phyloP scores from a whole-genome alignment of 2,888 invertebrate species.

The Cephus pulcher region DNA sequence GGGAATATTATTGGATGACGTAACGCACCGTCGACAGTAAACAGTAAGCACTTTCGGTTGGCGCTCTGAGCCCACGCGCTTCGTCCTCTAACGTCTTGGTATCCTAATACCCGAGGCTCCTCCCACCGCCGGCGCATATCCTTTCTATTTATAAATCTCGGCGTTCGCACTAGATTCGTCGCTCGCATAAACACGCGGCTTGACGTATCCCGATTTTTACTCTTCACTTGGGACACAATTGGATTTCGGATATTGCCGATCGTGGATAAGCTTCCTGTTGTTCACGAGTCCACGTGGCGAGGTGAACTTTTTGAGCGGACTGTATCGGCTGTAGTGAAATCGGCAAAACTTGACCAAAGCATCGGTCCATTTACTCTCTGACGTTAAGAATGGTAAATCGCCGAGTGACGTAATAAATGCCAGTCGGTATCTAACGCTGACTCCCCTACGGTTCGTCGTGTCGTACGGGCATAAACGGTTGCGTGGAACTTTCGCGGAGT shows the following conservation, averaged over 20 bases:
- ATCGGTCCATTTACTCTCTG: neutral
- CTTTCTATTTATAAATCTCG: slow-evolving; percentile 31
- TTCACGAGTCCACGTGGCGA: neutral
- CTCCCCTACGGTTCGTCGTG: neutral
- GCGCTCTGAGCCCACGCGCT: neutral
- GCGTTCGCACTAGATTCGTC: slow-evolving; percentile 50
- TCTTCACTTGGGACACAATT: no score
- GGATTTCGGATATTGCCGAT: no score
- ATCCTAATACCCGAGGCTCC: neutral
- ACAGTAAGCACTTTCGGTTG: slow-evolving; percentile 54
- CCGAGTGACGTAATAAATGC: neutral
- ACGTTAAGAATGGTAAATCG: neutral
- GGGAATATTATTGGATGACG: neutral
- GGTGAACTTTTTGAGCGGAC: neutral
- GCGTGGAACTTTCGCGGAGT: slow-evolving; percentile 16
- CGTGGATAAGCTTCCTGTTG: neutral
- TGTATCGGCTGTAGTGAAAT: neutral
- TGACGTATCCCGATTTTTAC: no score
- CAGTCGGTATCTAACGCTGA: neutral
- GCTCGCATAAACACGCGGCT: neutral
- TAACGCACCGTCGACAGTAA: slow-evolving; percentile 28
- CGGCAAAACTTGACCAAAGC: neutral
- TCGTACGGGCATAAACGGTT: neutral
- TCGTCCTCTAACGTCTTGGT: neutral
- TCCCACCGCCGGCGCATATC: neutral